These are phyloP conservation scores for Menura novaehollandiae DNA, from an alignment of 2,113 vertebrate genomes.

Conservation along the genomic window DNA sequence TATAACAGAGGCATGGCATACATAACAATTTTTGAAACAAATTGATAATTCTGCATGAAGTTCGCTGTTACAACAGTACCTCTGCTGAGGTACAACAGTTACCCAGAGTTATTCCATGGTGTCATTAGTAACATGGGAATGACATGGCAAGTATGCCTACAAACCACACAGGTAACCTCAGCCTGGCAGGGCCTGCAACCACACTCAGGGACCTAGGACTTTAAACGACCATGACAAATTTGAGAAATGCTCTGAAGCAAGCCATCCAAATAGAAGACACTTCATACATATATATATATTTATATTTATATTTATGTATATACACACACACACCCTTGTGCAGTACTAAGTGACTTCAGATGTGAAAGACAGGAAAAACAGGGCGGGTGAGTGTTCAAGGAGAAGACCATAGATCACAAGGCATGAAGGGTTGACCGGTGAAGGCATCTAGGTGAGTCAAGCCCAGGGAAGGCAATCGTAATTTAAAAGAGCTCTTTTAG, in stretches of 20 bases:
- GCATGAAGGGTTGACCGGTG: not conserved
- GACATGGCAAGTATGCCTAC: not conserved
- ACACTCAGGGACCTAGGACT: not conserved
- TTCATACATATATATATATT: rapidly evolving
- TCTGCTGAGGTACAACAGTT: too few species aligned
- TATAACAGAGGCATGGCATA: not conserved
- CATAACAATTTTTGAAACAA: not conserved
- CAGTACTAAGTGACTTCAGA: not conserved
- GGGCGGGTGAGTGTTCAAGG: not conserved
- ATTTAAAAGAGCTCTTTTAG: not conserved
- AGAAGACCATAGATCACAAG: not conserved
- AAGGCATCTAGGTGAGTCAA: not conserved
- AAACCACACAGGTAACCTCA: not conserved
- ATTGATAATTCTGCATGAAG: not conserved
- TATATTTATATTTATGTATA: rapidly evolving
- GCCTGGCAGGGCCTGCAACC: not conserved
- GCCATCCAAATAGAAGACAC: not conserved
- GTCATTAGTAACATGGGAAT: not conserved
- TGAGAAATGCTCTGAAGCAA: not conserved
- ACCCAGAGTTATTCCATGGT: not conserved
- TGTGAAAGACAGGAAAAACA: not conserved
- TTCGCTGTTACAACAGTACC: not conserved
- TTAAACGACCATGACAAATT: not conserved
- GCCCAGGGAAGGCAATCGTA: not conserved
- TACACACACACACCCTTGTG: rapidly evolving